phyloP scores from a whole-genome alignment of 1,140 invertebrate species.

The Pseudomyrmex sp. region DNA sequence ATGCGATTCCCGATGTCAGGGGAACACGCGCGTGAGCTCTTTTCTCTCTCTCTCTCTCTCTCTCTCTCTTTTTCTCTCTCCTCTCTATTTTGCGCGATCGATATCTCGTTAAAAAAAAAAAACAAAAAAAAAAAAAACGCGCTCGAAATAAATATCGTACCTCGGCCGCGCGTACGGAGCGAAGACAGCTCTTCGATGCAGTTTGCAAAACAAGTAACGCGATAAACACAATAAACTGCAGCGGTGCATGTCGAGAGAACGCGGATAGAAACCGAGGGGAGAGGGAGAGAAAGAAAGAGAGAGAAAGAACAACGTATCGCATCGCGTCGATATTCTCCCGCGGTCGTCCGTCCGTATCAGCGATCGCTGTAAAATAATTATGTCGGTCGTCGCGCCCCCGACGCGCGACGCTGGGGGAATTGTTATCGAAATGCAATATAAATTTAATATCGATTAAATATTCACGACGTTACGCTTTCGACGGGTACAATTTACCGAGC shows the following conservation, averaged over 20 bases:
- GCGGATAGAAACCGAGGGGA: not conserved
- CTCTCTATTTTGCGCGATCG: constrained; percentile 29
- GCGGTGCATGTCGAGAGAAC: constrained; percentile 17
- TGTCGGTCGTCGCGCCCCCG: constrained; percentile 40
- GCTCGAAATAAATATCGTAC: constrained; percentile 45
- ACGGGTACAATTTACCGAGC: constrained; percentile 55
- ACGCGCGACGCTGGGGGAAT: constrained; percentile 47
- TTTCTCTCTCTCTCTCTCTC: not conserved
- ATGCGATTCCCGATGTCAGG: not conserved
- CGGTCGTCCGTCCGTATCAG: constrained; percentile 48
- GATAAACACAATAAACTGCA: constrained; percentile 43
- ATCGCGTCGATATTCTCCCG: constrained; percentile 31
- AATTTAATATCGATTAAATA: constrained; percentile 63
- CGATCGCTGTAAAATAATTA: constrained; percentile 59
- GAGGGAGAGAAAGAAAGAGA: not conserved
- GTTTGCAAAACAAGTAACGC: constrained; percentile 49
- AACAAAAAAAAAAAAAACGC: not conserved
- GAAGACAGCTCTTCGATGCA: constrained; percentile 38
- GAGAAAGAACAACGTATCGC: not conserved
- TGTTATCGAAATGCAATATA: constrained; percentile 62
- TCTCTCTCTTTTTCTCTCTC: not conserved
- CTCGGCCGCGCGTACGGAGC: not conserved
- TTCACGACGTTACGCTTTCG: constrained; percentile 61
- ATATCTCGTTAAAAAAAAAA: constrained; percentile 28
- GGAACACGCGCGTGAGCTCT: not conserved